phyloP scores from a whole-genome alignment of 2,113 vertebrate species.

The Ptychochromis oligacanthus region DNA sequence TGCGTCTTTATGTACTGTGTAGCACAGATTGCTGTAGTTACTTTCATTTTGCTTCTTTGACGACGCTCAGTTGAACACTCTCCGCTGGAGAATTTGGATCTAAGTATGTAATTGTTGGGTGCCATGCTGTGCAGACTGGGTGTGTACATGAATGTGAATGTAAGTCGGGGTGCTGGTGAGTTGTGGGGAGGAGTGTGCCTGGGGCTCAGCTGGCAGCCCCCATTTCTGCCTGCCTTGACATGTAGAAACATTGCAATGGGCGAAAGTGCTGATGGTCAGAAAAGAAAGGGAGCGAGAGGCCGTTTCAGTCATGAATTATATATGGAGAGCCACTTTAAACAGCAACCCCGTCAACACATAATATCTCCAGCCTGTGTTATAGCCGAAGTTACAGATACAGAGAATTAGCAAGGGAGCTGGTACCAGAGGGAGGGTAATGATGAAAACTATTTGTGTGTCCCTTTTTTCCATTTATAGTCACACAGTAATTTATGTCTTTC shows the following conservation, averaged over 20 bases:
- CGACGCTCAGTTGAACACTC: neutral
- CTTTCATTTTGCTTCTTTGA: slow-evolving; percentile 14
- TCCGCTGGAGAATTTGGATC: slow-evolving; percentile 4
- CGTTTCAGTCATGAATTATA: slow-evolving; percentile 80
- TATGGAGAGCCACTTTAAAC: slow-evolving; percentile 77
- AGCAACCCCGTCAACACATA: slow-evolving; percentile 74
- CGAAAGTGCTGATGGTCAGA: slow-evolving; percentile 81
- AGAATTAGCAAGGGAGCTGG: slow-evolving; percentile 43
- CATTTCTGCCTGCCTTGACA: slow-evolving; percentile 57
- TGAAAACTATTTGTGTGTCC: slow-evolving; percentile 38
- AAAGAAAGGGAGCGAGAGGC: slow-evolving; percentile 68
- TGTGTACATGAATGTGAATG: neutral
- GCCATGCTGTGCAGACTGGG: slow-evolving; percentile 12
- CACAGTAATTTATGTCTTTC: slow-evolving; percentile 11
- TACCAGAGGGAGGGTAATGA: slow-evolving; percentile 26
- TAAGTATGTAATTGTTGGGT: neutral
- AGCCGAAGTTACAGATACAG: slow-evolving; percentile 37
- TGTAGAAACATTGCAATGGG: slow-evolving; percentile 65
- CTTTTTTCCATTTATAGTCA: slow-evolving; percentile 23
- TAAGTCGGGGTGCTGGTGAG: neutral
- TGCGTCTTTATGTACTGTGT: neutral
- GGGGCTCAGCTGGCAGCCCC: slow-evolving; percentile 44
- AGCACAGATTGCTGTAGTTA: slow-evolving; percentile 1
- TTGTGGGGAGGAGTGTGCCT: neutral
- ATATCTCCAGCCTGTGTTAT: slow-evolving; percentile 65